phyloP scores from a whole-genome alignment of 2,888 invertebrate genomes.

The Eledona agricola region DNA sequence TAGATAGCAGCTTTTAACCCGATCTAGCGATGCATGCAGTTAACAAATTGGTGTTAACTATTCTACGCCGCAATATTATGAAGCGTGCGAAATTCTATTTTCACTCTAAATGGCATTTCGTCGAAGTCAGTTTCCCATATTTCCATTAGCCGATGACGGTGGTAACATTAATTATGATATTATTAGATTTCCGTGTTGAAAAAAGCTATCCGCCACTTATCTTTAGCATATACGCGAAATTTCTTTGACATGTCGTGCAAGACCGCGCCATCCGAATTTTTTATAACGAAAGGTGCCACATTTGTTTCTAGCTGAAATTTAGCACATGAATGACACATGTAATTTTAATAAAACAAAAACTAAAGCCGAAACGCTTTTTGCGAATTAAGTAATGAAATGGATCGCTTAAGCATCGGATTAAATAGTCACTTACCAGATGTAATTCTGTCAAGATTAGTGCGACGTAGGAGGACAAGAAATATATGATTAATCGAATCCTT shows the following conservation, averaged over 20 bases:
- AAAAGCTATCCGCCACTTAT: no score
- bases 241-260: no score
- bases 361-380: conserved; percentile 22
- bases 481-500: conserved; percentile 56
- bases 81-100: conserved; percentile 11
- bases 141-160: no score
- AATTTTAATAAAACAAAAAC: conserved; percentile 38
- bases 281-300: background rate
- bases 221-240: no score
- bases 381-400: conserved; percentile 49
- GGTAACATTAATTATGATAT: no score
- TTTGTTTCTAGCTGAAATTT: conserved; percentile 14
- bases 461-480: conserved; percentile 55
- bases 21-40: conserved; percentile 41
- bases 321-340: conserved; percentile 31
- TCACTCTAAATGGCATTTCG: conserved; percentile 7
- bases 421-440: conserved; percentile 56
- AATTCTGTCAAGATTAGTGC: conserved; percentile 55
- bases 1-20: conserved; percentile 54
- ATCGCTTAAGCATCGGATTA: conserved; percentile 55
- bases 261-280: background rate
- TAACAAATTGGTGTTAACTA: conserved; percentile 39
- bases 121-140: no score
- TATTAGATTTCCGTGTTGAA: no score
- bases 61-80: conserved; percentile 23